Evolutionary conservation across 2,888 invertebrate genomes (phyloP), one percentile per base, ranked within the genome.

Genomic region (Gonocerus acuteangulatus): DNA sequence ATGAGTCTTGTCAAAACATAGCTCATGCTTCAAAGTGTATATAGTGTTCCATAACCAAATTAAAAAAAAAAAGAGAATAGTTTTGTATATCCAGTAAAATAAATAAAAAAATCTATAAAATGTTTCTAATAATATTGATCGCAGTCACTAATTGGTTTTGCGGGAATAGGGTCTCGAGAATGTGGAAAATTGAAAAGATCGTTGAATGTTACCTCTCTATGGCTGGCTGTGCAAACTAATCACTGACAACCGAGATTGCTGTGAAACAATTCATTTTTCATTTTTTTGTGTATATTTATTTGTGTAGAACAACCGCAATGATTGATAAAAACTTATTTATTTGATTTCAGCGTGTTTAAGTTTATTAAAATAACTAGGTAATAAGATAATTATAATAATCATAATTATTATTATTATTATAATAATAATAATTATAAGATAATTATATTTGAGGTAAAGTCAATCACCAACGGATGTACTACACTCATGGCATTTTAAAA

Each of bases 171-270:
- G n/a, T 39, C 4, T 39, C 39, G 9, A 39, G 4, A 9, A 39
- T 15, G 39, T 39, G 39, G 3, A 39, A 39, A 15, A 39, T 9
- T 39, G 4, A 7, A 7, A 47, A 22, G n/a, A n/a, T n/a, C n/a
- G n/a, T n/a, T 18, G 7, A 22, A 7, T 15, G 19, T 57, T 57
- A 57, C 57, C 57, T 57, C 19, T 32, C 57, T 45, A 57, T 47
- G 57, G 47, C 45, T 57, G 57, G 57, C 57, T 57, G 44, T 45
- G 47, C 23, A 57, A 22, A 57, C 57, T 57, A 27, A 47, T 47
- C 57, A 57, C 45, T 45, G 57, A 57, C 45, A 57, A 47, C 57
- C 57, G 34, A 45, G 57, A 57, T 57, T 57, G 57, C 57, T 57
- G 57, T 27, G 57, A 32, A 57, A 57, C 57, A 57, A n/a, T 27